Percentiles rank a stretch among this genome's conserved stretches.
phyloP scores from a whole-genome alignment of 1,140 invertebrate genomes.

The Sinonovacula constricta region DNA sequence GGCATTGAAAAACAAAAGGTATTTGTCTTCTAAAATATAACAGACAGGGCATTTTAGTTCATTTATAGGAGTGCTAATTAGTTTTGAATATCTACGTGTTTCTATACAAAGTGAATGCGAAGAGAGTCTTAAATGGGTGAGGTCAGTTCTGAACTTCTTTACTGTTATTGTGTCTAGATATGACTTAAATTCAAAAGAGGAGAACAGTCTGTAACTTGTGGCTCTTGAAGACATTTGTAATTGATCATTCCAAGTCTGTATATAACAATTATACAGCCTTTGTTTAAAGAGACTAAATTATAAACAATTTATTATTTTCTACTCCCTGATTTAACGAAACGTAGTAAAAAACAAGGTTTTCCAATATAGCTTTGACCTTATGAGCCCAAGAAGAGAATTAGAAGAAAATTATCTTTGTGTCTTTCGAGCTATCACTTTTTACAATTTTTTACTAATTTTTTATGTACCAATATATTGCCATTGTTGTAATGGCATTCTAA shows the following conservation, averaged over 20 bases:
- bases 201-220: too few relatives aligned
- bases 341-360: constrained; percentile 5
- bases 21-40: too few relatives aligned
- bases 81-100: too few relatives aligned
- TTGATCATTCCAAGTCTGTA: too few relatives aligned
- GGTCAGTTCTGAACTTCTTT: not conserved
- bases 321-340: constrained; percentile 18
- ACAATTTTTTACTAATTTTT: constrained; percentile 25
- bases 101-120: too few relatives aligned
- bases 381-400: not conserved
- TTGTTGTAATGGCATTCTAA: constrained; percentile 1
- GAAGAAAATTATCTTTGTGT: not conserved
- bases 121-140: not conserved
- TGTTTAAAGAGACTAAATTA: too few relatives aligned
- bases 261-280: too few relatives aligned
- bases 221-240: too few relatives aligned
- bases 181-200: too few relatives aligned
- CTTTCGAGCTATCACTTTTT: not conserved
- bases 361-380: not conserved
- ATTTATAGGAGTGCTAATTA: not conserved
- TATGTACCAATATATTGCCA: not conserved
- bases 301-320: too few relatives aligned
- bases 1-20: too few relatives aligned
- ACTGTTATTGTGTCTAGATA: too few relatives aligned
- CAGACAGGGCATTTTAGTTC: constrained; percentile 1